Conservation (phyloP, 2,888 invertebrate genomes). For the Oscheius sp. region DNA sequence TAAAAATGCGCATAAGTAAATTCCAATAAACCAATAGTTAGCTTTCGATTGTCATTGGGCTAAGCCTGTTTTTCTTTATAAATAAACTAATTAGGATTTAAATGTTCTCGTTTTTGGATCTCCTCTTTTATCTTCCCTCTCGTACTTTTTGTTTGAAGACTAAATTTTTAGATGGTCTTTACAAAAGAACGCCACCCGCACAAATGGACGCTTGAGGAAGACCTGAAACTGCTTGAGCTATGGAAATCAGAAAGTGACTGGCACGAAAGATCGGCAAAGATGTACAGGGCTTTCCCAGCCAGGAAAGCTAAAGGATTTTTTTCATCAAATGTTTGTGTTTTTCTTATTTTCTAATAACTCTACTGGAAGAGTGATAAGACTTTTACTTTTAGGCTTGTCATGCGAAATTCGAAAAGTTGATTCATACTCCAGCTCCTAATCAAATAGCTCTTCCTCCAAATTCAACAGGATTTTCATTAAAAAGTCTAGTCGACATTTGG, state of each 20-base stretch:
- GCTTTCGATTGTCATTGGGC: too few species aligned
- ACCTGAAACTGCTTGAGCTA: background rate
- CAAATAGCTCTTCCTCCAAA: slow-evolving; percentile 18
- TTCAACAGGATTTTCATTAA: slow-evolving; percentile 34
- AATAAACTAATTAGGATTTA: too few species aligned
- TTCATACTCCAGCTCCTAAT: slow-evolving; percentile 35
- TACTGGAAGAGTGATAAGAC: too few species aligned
- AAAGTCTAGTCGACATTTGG: slow-evolving; percentile 42
- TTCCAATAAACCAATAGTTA: too few species aligned
- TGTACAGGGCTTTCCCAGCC: slow-evolving; percentile 27
- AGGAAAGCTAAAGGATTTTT: slow-evolving; percentile 31
- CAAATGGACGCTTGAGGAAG: background rate
- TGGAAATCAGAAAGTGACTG: background rate
- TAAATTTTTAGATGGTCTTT: background rate
- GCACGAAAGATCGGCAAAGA: slow-evolving; percentile 30
- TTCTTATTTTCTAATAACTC: background rate
- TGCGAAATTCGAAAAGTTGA: slow-evolving; percentile 40
- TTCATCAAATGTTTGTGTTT: slow-evolving; percentile 33
- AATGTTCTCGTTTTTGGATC: too few species aligned
- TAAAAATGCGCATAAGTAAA: too few species aligned
- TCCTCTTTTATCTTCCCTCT: background rate
- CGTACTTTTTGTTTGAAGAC: background rate
- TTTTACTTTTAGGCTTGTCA: slow-evolving; percentile 38
- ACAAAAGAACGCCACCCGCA: background rate
- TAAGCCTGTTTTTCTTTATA: too few species aligned